Conservation (phyloP, 2,888 invertebrate species). For the Tipula vernalis region DNA sequence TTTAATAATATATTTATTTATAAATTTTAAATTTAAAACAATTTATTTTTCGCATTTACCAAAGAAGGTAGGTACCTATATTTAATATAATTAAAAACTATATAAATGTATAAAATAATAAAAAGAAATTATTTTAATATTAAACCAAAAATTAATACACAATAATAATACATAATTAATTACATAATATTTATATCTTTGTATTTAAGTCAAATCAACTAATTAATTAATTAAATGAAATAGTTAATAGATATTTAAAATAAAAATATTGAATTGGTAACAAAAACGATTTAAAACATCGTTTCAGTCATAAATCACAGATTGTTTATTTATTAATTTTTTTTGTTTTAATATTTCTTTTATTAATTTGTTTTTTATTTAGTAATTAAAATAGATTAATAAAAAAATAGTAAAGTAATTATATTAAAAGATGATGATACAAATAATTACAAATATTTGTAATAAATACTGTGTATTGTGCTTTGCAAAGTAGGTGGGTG, state of each 20-base stretch:
- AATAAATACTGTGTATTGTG: neutral
- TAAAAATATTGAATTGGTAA: slow-evolving; percentile 10
- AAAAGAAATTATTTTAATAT: neutral
- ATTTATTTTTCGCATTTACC: neutral
- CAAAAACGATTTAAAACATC: slow-evolving; percentile 13
- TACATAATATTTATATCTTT: neutral
- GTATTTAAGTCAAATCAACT: neutral
- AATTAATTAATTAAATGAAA: neutral
- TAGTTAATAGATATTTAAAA: neutral
- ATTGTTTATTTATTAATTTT: slow-evolving; percentile 9
- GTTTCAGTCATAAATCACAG: slow-evolving; percentile 13
- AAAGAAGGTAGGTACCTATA: neutral
- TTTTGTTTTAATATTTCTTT: neutral
- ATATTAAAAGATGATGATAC: neutral
- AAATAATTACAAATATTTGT: no score
- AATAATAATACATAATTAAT: neutral
- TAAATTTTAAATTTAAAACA: neutral
- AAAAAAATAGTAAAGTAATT: neutral
- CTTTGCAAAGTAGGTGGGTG: neutral
- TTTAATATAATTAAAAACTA: neutral
- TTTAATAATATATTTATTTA: neutral
- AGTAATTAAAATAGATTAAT: neutral
- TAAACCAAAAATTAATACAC: neutral
- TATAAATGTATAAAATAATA: neutral
- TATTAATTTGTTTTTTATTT: neutral